A percentile compares a stretch with the other conserved stretches of the same genome.
phyloP scores from a whole-genome alignment of 1,140 invertebrate species.

The Orchestia grillus region DNA sequence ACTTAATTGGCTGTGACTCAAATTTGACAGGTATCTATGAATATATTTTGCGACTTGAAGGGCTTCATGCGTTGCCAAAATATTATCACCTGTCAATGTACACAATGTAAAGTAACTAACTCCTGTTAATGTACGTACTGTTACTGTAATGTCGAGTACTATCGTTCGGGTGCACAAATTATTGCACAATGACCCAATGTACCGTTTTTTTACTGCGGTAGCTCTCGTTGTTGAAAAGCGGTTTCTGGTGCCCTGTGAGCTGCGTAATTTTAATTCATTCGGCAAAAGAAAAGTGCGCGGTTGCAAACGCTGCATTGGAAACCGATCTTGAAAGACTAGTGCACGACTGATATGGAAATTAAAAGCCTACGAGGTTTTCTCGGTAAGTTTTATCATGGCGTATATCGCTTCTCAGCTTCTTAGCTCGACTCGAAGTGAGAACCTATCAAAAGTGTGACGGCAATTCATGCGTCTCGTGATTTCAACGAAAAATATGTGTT shows the following conservation, averaged over 20 bases:
- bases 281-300: background rate
- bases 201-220: background rate
- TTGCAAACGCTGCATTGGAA: background rate
- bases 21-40: too few species aligned
- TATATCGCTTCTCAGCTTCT: background rate
- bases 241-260: background rate
- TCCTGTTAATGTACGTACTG: too few species aligned
- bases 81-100: too few species aligned
- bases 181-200: too few species aligned
- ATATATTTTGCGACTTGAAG: too few species aligned
- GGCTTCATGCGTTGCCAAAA: too few species aligned
- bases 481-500: background rate
- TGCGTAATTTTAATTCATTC: background rate
- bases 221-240: background rate
- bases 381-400: background rate
- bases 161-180: too few species aligned
- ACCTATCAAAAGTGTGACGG: background rate
- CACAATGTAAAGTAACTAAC: too few species aligned
- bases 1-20: too few species aligned
- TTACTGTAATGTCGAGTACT: too few species aligned
- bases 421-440: background rate
- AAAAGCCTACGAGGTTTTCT: background rate
- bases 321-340: background rate
- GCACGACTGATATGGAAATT: background rate
- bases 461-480: background rate